Evolutionary conservation across 2,888 invertebrate genomes (phyloP).

Genomic region (Parasteatoda lunata): DNA sequence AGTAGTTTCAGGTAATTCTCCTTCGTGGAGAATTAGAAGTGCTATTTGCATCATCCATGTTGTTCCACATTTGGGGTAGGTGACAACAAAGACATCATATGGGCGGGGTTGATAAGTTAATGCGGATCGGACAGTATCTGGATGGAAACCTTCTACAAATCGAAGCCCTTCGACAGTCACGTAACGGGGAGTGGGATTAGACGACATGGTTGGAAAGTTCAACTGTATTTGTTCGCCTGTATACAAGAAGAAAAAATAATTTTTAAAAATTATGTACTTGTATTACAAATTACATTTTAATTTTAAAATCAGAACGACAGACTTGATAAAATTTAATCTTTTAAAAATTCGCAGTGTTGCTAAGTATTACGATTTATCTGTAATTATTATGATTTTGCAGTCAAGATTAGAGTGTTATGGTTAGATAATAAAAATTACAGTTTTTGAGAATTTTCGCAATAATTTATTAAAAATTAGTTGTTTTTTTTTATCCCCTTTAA

Average conservation of each 20-base stretch:
- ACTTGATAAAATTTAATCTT: too few relatives aligned
- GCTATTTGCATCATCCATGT: constrained; percentile 68
- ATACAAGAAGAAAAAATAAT: not conserved
- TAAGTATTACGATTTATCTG: too few relatives aligned
- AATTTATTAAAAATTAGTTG: too few relatives aligned
- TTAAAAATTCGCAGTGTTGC: too few relatives aligned
- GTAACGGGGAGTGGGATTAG: constrained; percentile 32
- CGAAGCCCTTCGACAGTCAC: constrained; percentile 62
- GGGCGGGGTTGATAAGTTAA: constrained; percentile 61
- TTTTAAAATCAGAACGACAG: too few relatives aligned
- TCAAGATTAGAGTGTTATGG: too few relatives aligned
- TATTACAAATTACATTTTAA: too few relatives aligned
- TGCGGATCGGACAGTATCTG: constrained; percentile 43
- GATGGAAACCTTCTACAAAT: constrained; percentile 58
- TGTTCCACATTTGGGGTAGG: constrained; percentile 67
- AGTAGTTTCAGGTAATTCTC: constrained; percentile 52
- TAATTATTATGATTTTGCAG: too few relatives aligned
- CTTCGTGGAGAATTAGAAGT: constrained; percentile 56
- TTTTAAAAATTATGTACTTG: not conserved
- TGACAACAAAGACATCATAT: constrained; percentile 63
- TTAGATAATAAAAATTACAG: too few relatives aligned
- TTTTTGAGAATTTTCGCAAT: too few relatives aligned
- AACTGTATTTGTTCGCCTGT: not conserved
- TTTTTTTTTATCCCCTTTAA: too few relatives aligned
- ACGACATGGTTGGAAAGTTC: constrained; percentile 15